A percentile compares a stretch with the other conserved stretches of the same genome.
phyloP scores from a whole-genome alignment of 2,888 invertebrate species.

The Dromius quadrimaculatus region DNA sequence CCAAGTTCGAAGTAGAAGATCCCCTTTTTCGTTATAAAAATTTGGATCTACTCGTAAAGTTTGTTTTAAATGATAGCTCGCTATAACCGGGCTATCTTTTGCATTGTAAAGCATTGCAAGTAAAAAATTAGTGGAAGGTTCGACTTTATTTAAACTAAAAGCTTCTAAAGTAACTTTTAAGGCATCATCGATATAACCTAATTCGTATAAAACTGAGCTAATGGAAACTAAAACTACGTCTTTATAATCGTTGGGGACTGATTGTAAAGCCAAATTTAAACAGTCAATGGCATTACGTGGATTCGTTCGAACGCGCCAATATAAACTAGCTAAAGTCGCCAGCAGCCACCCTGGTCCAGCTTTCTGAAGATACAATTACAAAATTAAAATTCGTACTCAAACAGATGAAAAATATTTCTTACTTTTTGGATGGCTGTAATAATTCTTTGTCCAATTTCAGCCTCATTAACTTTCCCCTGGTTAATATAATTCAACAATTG shows the following conservation, averaged over 20 bases:
- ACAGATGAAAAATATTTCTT: slow-evolving; percentile 54
- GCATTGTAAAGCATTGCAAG: slow-evolving; percentile 75
- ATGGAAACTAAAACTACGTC: slow-evolving; percentile 79
- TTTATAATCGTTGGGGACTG: slow-evolving; percentile 71
- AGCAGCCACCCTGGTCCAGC: slow-evolving; percentile 81
- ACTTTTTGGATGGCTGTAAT: slow-evolving; percentile 78
- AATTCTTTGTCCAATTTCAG: slow-evolving; percentile 84
- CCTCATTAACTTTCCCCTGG: slow-evolving; percentile 68
- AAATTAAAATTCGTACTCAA: slow-evolving; percentile 42
- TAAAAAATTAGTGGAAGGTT: slow-evolving; percentile 81
- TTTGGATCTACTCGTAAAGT: slow-evolving; percentile 70
- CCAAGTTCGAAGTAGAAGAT: slow-evolving; percentile 69
- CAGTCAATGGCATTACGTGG: slow-evolving; percentile 78
- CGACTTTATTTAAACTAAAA: slow-evolving; percentile 72
- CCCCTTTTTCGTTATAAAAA: slow-evolving; percentile 68
- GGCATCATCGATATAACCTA: slow-evolving; percentile 76
- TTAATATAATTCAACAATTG: slow-evolving; percentile 64
- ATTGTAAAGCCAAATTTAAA: slow-evolving; percentile 72
- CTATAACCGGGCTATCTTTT: slow-evolving; percentile 73
- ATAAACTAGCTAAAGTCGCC: slow-evolving; percentile 79
- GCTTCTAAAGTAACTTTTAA: slow-evolving; percentile 74
- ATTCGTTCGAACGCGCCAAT: slow-evolving; percentile 82
- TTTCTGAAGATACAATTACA: slow-evolving; percentile 69
- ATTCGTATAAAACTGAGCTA: slow-evolving; percentile 76
- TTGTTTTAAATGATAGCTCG: slow-evolving; percentile 73